A percentile compares a stretch with the other conserved stretches of the same genome.
These are phyloP conservation scores for Drosophila bocqueti DNA, from an alignment of 1,140 invertebrate genomes.

Conservation along the genomic window DNA sequence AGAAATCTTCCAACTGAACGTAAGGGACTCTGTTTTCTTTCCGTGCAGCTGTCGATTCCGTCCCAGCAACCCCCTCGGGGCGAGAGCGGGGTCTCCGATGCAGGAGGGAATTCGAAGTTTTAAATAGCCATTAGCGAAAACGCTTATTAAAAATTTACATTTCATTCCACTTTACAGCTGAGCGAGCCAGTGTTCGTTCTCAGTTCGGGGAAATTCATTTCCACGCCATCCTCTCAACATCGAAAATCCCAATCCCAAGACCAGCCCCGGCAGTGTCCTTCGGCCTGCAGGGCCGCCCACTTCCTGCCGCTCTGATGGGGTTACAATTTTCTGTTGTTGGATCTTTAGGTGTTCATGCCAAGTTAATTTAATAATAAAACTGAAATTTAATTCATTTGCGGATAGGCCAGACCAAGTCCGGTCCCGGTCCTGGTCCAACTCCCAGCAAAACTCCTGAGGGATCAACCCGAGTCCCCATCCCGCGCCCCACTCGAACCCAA, in stretches of 20 bases:
- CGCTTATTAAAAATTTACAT: slow-evolving; percentile 85
- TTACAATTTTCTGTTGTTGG: slow-evolving; percentile 71
- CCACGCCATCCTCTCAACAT: slow-evolving; percentile 25
- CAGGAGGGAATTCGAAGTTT: slow-evolving; percentile 70
- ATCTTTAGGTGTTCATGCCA: slow-evolving; percentile 84
- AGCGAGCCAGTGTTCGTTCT: slow-evolving; percentile 63
- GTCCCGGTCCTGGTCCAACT: slow-evolving; percentile 3
- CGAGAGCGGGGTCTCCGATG: slow-evolving; percentile 4
- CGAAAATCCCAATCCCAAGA: slow-evolving; percentile 27
- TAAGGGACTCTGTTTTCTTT: background rate
- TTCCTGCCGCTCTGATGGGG: slow-evolving; percentile 48
- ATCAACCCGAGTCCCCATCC: slow-evolving; percentile 32
- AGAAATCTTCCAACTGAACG: background rate
- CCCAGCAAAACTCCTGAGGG: slow-evolving; percentile 64
- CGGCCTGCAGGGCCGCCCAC: slow-evolving; percentile 5
- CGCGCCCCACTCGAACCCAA: slow-evolving; percentile 11
- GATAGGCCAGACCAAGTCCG: slow-evolving; percentile 67
- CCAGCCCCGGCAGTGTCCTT: slow-evolving; percentile 27
- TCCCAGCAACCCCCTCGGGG: slow-evolving; percentile 35
- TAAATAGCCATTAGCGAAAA: slow-evolving; percentile 85
- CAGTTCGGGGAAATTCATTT: slow-evolving; percentile 68
- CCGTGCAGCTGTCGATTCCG: slow-evolving; percentile 54
- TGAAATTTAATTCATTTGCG: slow-evolving; percentile 85
- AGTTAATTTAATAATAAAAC: slow-evolving; percentile 85
- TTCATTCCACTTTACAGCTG: slow-evolving; percentile 83